Base-by-base conservation (phyloP, 2,888 invertebrate species). In the Zaprionus obscuricornis region DNA sequence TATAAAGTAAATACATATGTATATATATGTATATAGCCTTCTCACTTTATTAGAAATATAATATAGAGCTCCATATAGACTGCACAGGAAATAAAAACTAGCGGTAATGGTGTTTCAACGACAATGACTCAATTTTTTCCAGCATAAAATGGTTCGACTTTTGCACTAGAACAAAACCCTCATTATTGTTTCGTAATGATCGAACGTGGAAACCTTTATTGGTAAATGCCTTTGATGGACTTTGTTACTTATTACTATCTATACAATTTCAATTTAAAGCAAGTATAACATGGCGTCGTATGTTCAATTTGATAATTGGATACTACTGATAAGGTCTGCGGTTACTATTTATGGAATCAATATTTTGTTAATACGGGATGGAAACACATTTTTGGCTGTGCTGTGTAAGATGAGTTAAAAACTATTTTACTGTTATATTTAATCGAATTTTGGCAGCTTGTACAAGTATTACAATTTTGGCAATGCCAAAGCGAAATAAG, bases 261-360 rank as follows among this genome's bases (percentile, higher is more conserved):
- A 10, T 14, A 1, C 27, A 29, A 33, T 54, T 62, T 45, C 13
- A 31, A n/a, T n/a, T n/a, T n/a, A n/a, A 56, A 33, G 37, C 34
- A 26, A 56, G 14, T 47, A 29, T n/a, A n/a, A n/a, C 17, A 39
- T 51, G 10, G 20, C 20, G 24, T 34, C 7, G 4, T 39, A 24
- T 40, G 57, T 37, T 31, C 36, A 52, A 22, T 43, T 63, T 60
- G 55, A 66, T 70, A 65, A 60, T 51, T 69, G 65, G 65, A 68
- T 69, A 70, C 31, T 60, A 24, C 22, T 27, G 66, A 60, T 65
- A 68, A 69, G 39, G 70, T 20, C 5, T 43, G 45, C 33, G 47
- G 13, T 13, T 40, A 24, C 36, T 47, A 43, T 54, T 68, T 55
- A 65, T 55, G 37, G 33, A 3, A 54, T 22, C 31, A 14, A 27